Evolutionary conservation across 2,113 vertebrate genomes (phyloP), one percentile per base, ranked within the genome.

Genomic region (Recurvirostra avosetta): DNA sequence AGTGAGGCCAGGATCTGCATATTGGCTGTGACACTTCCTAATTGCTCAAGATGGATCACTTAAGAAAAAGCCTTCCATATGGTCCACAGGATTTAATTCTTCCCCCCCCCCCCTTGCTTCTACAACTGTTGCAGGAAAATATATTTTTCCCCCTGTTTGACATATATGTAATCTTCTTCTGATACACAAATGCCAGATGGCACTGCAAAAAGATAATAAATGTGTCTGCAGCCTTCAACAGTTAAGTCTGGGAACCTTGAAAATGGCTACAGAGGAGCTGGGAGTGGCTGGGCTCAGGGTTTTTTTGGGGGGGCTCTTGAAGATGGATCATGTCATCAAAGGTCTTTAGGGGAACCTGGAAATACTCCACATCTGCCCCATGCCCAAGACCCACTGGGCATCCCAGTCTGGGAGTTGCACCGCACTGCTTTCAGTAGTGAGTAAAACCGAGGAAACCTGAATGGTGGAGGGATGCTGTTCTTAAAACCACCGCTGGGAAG

Each of bases 161-260:
- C 91, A 96, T 61, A 97, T 77, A 97, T 95, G 82, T 96, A 95
- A 95, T 97, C 92, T 94, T 92, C 94, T 92, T 80, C 78, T 96
- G 95, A 96, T 94, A 95, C 94, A 96, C 87, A 96, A 96, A 96
- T 97, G 95, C 97, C 97, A 97, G 97, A 97, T 96, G 96, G 97
- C 95, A 95, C 8, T 49, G 78, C 81, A 92, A 93, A 95, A 96
- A 95, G 89, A 96, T 92, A 96, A 97, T 95, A 97, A 96, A 94
- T 92, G 78, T 96, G 94, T 97, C 96, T 95, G 94, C 86, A 97
- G 92, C 95, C 86, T 96, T 88, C 41, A 8, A 87, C 74, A 90
- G 87, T 88, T 85, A 91, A 97, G 95, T 95, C 94, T 96, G 86
- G 85, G 96, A 95, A 94, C 92, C 91, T 91, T 87, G 78, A 61